Percentiles rank a stretch among this genome's conserved stretches.
Conservation (phyloP, 2,113 vertebrate species). For the Platichthys flesus region DNA sequence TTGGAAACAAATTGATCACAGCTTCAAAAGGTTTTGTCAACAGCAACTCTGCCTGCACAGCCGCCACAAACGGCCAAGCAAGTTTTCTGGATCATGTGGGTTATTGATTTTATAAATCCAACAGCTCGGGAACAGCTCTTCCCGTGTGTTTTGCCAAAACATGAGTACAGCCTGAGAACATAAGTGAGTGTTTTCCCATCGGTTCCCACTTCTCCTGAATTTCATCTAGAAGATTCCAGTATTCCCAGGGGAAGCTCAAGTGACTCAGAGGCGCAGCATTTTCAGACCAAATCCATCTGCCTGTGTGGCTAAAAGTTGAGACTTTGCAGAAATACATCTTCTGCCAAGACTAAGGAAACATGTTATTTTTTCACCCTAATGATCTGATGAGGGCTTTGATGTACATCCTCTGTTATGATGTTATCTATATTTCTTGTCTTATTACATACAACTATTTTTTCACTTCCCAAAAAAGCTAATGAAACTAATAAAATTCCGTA, state of each 20-base stretch:
- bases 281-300: conserved; percentile 27
- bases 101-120: conserved; percentile 9
- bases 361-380: neutral
- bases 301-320: conserved; percentile 21
- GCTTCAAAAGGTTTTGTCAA: neutral
- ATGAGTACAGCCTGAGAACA: conserved; percentile 34
- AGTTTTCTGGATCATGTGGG: neutral
- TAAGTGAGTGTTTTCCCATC: conserved; percentile 26
- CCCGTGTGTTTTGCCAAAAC: conserved; percentile 5
- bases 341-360: conserved; percentile 8
- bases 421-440: too few relatives aligned
- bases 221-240: conserved; percentile 47
- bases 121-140: conserved; percentile 1
- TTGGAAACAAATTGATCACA: neutral
- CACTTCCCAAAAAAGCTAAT: too few relatives aligned
- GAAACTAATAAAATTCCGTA: too few relatives aligned
- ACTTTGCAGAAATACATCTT: conserved; percentile 3
- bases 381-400: neutral
- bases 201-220: conserved; percentile 35
- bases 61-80: too few relatives aligned
- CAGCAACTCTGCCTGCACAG: neutral
- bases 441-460: too few relatives aligned
- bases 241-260: conserved; percentile 25
- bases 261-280: conserved; percentile 39
- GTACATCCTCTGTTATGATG: too few relatives aligned